Conservation (phyloP, 2,797 vertebrate species). For the Enteromius afrohamiltoni region DNA sequence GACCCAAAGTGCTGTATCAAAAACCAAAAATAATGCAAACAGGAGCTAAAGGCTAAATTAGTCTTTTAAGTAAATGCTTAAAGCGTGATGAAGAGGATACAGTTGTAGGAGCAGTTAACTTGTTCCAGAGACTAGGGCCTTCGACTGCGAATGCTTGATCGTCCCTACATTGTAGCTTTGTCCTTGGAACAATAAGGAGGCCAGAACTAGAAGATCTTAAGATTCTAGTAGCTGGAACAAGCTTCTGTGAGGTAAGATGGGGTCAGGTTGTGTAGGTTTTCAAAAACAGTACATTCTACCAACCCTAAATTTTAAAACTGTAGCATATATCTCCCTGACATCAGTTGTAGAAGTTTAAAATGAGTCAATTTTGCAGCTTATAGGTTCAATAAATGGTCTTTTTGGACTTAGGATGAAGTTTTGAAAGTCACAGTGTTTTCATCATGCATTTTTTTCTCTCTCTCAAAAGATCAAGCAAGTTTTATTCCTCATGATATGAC, state of each 20-base stretch:
- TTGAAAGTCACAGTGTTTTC: constrained; percentile 8
- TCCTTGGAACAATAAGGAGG: too few species aligned
- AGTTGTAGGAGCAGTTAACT: too few species aligned
- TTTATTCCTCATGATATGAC: constrained; percentile 6
- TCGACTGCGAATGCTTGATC: too few species aligned
- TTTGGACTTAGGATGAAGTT: background rate
- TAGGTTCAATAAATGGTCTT: constrained; percentile 3
- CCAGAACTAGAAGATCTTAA: background rate
- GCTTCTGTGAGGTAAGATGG: too few species aligned
- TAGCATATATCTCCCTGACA: background rate
- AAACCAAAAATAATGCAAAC: too few species aligned
- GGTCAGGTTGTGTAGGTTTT: background rate
- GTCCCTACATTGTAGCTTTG: too few species aligned
- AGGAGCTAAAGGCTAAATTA: too few species aligned
- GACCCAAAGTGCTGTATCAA: too few species aligned
- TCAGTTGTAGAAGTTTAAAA: background rate
- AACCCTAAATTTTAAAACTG: background rate
- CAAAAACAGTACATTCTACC: background rate
- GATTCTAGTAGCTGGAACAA: too few species aligned
- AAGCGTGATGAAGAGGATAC: too few species aligned
- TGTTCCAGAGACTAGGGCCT: too few species aligned
- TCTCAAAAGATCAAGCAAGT: constrained; percentile 19
- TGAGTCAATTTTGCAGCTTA: background rate
- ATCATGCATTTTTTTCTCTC: background rate
- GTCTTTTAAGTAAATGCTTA: too few species aligned